These are phyloP conservation scores for Lithobius niger DNA, from an alignment of 1,140 invertebrate species.

Conservation along the genomic window DNA sequence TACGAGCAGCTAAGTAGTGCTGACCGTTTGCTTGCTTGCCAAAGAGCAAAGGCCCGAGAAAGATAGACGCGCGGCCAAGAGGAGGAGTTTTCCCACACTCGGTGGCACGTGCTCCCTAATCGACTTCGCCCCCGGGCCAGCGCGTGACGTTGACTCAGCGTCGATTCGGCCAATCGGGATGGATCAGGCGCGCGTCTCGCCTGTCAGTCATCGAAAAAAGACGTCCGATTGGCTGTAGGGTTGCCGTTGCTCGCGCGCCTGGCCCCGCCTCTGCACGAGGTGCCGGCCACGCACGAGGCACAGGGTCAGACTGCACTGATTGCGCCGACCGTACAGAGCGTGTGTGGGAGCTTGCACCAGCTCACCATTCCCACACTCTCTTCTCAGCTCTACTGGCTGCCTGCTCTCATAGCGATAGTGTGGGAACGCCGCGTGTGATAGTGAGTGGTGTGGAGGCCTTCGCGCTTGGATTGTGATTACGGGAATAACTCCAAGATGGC, in stretches of 20 bases:
- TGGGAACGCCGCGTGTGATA: background rate
- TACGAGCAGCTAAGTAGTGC: no score
- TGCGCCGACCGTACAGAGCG: no score
- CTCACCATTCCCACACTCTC: no score
- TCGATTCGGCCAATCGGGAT: background rate
- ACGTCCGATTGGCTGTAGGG: background rate
- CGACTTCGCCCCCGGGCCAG: background rate
- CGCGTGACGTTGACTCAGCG: background rate
- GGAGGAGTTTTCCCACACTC: constrained; percentile 11
- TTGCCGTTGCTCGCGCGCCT: background rate
- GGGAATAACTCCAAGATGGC: background rate
- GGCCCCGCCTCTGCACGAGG: background rate
- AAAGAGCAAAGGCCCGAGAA: no score
- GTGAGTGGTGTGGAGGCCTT: background rate
- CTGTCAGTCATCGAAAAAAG: background rate
- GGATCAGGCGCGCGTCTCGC: background rate
- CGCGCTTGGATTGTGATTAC: background rate
- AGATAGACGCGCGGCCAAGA: background rate
- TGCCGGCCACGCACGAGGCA: background rate
- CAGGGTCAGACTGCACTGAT: background rate
- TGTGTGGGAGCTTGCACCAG: no score
- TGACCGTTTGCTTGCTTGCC: no score
- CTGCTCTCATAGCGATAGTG: background rate
- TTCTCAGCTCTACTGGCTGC: background rate
- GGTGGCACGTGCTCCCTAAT: constrained; percentile 6